phyloP scores from a whole-genome alignment of 2,888 invertebrate species.

The Brenthis ino region DNA sequence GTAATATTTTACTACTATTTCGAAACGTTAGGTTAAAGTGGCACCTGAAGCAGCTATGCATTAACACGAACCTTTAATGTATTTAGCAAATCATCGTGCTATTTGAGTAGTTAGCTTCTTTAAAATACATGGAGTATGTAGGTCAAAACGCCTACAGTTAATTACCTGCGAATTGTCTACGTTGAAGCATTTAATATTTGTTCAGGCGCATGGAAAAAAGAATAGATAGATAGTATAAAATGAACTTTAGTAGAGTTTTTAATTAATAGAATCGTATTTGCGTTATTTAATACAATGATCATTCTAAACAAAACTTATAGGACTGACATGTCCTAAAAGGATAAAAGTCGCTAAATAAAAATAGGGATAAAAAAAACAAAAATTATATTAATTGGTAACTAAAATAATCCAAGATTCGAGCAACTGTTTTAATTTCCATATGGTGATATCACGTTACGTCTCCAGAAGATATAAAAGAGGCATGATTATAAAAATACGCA shows the following conservation, averaged over 20 bases:
- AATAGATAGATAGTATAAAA: background rate
- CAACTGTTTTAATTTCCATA: slow-evolving; percentile 51
- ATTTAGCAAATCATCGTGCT: slow-evolving; percentile 26
- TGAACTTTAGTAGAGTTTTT: background rate
- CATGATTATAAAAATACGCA: slow-evolving; percentile 16
- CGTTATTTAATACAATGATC: too few species aligned
- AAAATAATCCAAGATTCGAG: background rate
- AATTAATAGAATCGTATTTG: background rate
- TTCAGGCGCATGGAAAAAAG: slow-evolving; percentile 5
- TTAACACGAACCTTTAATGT: slow-evolving; percentile 30
- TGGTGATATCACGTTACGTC: slow-evolving; percentile 55
- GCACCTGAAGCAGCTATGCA: slow-evolving; percentile 14
- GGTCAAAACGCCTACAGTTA: slow-evolving; percentile 18
- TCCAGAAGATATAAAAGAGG: slow-evolving; percentile 21
- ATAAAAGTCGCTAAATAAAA: too few species aligned
- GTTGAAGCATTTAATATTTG: background rate
- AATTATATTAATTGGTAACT: background rate
- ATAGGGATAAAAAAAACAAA: background rate
- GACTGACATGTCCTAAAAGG: too few species aligned
- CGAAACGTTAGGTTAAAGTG: slow-evolving; percentile 23
- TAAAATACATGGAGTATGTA: slow-evolving; percentile 15
- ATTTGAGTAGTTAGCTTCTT: background rate
- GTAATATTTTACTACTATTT: slow-evolving; percentile 11
- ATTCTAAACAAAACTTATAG: too few species aligned
- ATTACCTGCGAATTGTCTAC: background rate